Conservation (phyloP, 1,140 invertebrate genomes). For the Coenobita brevimanus region DNA sequence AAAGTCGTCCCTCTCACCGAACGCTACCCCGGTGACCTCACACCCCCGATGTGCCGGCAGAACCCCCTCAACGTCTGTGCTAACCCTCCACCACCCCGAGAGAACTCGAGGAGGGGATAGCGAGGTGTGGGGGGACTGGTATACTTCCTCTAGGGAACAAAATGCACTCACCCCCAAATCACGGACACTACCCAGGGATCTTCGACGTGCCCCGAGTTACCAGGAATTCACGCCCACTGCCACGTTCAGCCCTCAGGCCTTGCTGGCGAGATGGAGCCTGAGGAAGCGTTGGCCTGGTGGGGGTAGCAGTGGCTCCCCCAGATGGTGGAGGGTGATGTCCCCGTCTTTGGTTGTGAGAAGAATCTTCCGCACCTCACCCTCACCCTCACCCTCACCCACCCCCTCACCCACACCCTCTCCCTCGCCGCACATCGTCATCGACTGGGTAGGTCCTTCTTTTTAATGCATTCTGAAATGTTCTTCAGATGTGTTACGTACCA, state of each 20-base stretch:
- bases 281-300: neutral
- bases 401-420: no score
- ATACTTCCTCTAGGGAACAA: no score
- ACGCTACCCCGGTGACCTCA: no score
- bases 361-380: neutral
- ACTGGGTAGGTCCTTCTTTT: neutral
- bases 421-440: constrained; percentile 31
- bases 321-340: constrained; percentile 37
- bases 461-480: no score
- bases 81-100: neutral
- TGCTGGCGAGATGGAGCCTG: no score
- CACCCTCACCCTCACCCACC: neutral
- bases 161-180: neutral
- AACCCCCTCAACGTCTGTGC: neutral
- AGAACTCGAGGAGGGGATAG: no score
- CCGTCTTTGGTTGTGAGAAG: constrained; percentile 11
- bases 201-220: neutral
- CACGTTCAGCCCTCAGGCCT: no score
- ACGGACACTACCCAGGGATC: constrained; percentile 24
- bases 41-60: no score
- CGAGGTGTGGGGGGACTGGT: no score
- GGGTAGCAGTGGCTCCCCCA: neutral
- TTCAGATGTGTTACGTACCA: no score
- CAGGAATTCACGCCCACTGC: neutral
- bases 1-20: neutral